Base-by-base conservation (phyloP, 2,113 vertebrate genomes). In the Alaudala cheleensis region DNA sequence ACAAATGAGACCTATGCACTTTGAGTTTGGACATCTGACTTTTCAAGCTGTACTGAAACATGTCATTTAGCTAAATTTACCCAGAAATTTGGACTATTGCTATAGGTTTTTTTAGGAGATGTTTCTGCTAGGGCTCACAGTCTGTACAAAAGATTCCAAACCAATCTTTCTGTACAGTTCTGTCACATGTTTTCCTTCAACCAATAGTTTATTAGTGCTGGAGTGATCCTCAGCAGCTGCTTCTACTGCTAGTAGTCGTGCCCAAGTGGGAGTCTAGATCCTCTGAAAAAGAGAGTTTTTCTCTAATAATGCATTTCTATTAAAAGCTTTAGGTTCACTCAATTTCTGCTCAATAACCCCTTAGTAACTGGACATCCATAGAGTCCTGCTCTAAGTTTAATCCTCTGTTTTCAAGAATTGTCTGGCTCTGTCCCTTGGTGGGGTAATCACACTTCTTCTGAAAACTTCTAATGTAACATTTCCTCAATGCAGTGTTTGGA, bases 11-110 rank as follows among this genome's bases (percentile, higher is more conserved):
- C 49, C 57, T 87, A 53, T 0, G 1, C 1, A 2, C 50, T 88
- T 60, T 53, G 25, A 5, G 1, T 64, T 90, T 74, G 17, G 56
- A 70, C 1, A 12, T 80, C 81, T 57, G 66, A 89, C 15, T 88
- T 93, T 78, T 67, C 40, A 73, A 71, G 83, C 45, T 88, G 26
- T 73, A 58, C 34, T 44, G 28, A 93, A 96, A 94, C 6, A 0
- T 91, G 58, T 76, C 34, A 86, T 95, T 93, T 81, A 51, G 53
- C 71, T 85, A 91, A 88, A 82, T 85, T 91, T 95, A 82, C 29
- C 37, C 77, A 88, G 42, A 95, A 81, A 70, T 73, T 82, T 65
- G 72, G 42, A 51, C 13, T 58, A 28, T 24, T 73, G 39, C 21
- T 87, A 3, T 45, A 49, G 14, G 2, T 7, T 58, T 22, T 86